Conservation (phyloP, 2,113 vertebrate species). For the Apteryx owenii region DNA sequence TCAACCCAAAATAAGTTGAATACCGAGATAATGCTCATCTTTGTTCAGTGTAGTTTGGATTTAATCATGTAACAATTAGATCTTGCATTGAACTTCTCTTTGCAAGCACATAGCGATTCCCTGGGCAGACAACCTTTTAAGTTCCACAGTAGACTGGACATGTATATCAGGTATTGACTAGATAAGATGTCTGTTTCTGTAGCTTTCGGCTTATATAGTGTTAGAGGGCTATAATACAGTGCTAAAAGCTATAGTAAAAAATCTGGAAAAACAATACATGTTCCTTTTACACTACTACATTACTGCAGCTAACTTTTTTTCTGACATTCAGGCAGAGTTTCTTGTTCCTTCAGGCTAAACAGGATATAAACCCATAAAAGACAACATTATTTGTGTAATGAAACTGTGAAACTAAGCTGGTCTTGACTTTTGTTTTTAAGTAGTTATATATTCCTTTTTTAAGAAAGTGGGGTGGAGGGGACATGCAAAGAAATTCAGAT, state of each 20-base stretch:
- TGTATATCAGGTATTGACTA: not conserved
- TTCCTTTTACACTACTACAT: not conserved
- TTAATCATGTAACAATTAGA: not conserved
- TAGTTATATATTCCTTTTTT: not conserved
- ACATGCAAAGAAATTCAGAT: not conserved
- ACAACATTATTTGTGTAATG: not conserved
- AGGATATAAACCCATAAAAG: not conserved
- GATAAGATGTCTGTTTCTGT: not conserved
- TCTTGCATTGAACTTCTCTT: not conserved
- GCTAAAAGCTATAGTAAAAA: not conserved
- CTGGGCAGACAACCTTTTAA: not conserved
- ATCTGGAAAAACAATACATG: not conserved
- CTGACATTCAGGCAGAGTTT: not conserved
- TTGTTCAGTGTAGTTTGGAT: not conserved
- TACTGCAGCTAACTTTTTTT: not conserved
- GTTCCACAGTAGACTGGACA: not conserved
- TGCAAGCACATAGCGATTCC: not conserved
- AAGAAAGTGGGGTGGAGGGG: fast-evolving
- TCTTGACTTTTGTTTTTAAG: not conserved
- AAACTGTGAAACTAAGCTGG: not conserved
- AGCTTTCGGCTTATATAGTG: not conserved
- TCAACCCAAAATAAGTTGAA: not conserved
- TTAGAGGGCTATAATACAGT: not conserved
- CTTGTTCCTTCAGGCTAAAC: not conserved
- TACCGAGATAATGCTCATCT: not conserved